A percentile compares a stretch with the other conserved stretches of the same genome.
Conservation (phyloP, 2,113 vertebrate genomes). For the Holacanthus passer region DNA sequence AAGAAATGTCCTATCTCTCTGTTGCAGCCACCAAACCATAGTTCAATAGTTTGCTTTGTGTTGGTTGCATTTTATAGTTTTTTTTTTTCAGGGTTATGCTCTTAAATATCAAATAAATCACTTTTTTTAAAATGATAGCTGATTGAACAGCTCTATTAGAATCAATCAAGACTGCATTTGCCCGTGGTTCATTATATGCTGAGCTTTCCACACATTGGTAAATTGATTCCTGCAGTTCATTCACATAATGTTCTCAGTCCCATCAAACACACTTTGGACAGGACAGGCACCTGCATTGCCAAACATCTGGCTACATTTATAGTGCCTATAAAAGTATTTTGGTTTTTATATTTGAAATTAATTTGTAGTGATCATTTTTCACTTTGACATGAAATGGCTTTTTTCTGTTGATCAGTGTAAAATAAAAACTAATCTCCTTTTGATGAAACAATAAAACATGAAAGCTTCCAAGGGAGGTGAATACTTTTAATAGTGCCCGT, state of each 20-base stretch:
- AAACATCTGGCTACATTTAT: neutral
- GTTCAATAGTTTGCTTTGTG: neutral
- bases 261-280: neutral
- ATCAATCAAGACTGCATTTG: neutral
- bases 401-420: conserved; percentile 2
- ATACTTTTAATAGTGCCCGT: neutral
- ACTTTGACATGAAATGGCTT: neutral
- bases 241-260: neutral
- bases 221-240: neutral
- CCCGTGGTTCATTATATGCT: neutral
- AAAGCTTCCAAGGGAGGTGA: neutral
- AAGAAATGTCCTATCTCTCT: conserved; percentile 17
- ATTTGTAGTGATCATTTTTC: neutral
- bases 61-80: neutral
- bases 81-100: neutral
- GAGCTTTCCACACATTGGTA: neutral
- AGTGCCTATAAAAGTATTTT: neutral
- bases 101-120: conserved; percentile 2
- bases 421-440: conserved; percentile 10
- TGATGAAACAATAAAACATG: neutral
- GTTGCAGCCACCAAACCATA: conserved; percentile 3
- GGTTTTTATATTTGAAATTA: neutral
- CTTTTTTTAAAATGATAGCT: neutral
- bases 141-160: neutral
- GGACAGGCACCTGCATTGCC: neutral